phyloP scores from a whole-genome alignment of 2,113 vertebrate species.

The Puffinus mauretanicus region DNA sequence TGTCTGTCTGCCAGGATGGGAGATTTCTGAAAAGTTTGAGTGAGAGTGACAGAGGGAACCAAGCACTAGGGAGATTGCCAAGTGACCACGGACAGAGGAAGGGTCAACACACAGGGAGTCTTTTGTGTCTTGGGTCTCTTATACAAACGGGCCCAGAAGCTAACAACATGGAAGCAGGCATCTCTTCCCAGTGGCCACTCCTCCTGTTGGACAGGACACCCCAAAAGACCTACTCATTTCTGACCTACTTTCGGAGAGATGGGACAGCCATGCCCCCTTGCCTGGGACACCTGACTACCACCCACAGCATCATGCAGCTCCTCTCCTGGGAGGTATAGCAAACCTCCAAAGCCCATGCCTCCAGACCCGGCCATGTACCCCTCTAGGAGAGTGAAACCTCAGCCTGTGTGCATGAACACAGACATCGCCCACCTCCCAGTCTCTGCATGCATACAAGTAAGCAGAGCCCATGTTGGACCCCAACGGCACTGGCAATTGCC shows the following conservation, averaged over 20 bases:
- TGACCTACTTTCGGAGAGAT: not conserved
- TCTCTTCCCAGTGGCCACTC: not conserved
- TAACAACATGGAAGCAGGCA: not conserved
- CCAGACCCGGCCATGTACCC: not conserved
- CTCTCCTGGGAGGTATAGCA: not conserved
- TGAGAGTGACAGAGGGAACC: not conserved
- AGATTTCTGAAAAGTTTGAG: not conserved
- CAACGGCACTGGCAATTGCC: accelerated
- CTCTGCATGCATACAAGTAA: not conserved
- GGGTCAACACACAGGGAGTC: not conserved
- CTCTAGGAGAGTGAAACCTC: not conserved
- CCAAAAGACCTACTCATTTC: not conserved
- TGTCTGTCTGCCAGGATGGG: constrained; percentile 5
- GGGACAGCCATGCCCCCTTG: accelerated
- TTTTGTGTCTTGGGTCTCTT: not conserved
- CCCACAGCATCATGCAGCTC: not conserved
- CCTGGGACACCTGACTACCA: not conserved
- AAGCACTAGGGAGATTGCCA: not conserved
- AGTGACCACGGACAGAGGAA: not conserved
- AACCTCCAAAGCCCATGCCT: not conserved
- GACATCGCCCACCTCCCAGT: not conserved
- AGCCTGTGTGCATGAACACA: not conserved
- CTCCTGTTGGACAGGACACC: not conserved
- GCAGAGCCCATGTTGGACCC: not conserved
- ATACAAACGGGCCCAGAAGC: not conserved